These are phyloP conservation scores for Sinopyrophorus schimmeli DNA, from an alignment of 2,888 invertebrate species.

Conservation along the genomic window DNA sequence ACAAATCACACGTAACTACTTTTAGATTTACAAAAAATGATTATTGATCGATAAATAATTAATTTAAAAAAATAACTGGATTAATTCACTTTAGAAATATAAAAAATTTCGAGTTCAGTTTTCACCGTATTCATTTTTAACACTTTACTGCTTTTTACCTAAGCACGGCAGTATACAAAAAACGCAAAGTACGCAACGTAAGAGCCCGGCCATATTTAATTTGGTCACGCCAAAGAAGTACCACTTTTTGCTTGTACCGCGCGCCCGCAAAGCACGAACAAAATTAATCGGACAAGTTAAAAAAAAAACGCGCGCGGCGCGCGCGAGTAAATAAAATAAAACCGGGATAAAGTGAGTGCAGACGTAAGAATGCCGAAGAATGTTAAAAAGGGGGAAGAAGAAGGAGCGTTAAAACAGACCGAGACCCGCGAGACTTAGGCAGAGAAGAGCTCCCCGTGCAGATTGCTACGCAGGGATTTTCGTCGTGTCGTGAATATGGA, in stretches of 20 bases:
- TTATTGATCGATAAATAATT: no score
- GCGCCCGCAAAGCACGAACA: slow-evolving; percentile 48
- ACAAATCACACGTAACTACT: no score
- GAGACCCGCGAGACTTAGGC: slow-evolving; percentile 23
- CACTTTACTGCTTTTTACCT: no score
- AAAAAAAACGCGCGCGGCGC: slow-evolving; percentile 28
- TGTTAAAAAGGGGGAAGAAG: slow-evolving; percentile 28
- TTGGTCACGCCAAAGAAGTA: no score
- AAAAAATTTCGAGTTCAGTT: no score
- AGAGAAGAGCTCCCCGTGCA: slow-evolving; percentile 29
- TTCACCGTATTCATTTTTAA: no score
- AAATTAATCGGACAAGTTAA: slow-evolving; percentile 27
- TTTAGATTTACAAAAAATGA: no score
- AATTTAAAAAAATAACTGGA: no score
- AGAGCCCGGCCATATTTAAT: no score
- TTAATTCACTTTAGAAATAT: no score
- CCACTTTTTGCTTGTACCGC: slow-evolving; percentile 45
- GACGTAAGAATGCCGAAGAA: slow-evolving; percentile 19
- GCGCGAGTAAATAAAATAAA: slow-evolving; percentile 25
- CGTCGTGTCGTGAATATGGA: slow-evolving; percentile 35
- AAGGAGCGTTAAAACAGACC: slow-evolving; percentile 32
- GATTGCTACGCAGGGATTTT: slow-evolving; percentile 38
- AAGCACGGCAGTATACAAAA: no score
- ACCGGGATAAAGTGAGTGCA: slow-evolving; percentile 22
- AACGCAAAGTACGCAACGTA: no score